Base-by-base conservation (phyloP, 2,888 invertebrate genomes). In the Argyresthia albistria region DNA sequence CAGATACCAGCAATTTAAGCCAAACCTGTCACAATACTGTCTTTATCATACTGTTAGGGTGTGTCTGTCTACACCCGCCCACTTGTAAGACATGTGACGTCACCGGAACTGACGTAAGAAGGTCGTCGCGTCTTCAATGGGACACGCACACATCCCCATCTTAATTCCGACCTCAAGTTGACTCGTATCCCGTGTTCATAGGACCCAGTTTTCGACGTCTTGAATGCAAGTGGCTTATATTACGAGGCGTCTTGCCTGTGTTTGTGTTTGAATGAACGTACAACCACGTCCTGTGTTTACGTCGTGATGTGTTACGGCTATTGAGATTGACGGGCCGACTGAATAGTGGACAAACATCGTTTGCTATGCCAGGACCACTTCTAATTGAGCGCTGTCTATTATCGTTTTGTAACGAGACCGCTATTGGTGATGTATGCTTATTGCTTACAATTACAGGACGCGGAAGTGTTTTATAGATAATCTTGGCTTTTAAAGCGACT, bases 61-160 rank as follows among this genome's bases (percentile, higher is more conserved):
- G 67, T 60, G 70, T 70, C 76, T 77, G 76, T 80, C 25, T 15
- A 49, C 39, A 49, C 35, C 46, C 81, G 76, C 73, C 76, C 76
- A 77, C 77, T 82, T 79, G 72, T 63, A 77, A 82, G 78, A 77
- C 71, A 67, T 57, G 70, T 77, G 76, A 80, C 80, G 78, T 76
- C 75, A 68, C 57, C 63, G 82, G 84, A 84, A 69, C 74, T 81
- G 76, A 83, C 84, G 84, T 64, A 79, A 80, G 76, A 66, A 75
- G 70, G 67, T 69, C 68, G 66, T 58, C 56, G 61, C 62, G 69
- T 78, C 79, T 82, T 83, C 76, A 83, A 86, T 82, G 83, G 66
- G 62, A 56, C 66, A 73, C 80, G 70, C 80, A 81, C 76, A 81
- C 80, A 63, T 57, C 54, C 61, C 56, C 57, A 61, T 12, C 25